Evolutionary conservation across 2,888 invertebrate genomes (phyloP).

Genomic region (Stegophylla sp.): DNA sequence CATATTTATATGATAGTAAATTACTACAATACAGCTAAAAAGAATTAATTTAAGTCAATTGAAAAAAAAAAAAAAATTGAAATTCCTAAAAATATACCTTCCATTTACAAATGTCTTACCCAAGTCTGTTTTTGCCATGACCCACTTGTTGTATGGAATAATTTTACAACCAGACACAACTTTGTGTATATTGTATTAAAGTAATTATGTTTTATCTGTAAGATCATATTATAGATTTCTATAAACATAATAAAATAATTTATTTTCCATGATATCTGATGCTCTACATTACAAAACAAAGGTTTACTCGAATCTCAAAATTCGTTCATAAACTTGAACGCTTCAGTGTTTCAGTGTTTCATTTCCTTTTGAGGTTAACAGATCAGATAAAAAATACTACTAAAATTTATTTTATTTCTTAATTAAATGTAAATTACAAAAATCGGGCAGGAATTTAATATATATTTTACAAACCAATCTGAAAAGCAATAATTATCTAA

Average conservation of each 20-base stretch:
- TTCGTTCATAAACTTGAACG: not conserved
- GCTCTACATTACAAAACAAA: not conserved
- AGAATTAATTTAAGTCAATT: too few species aligned
- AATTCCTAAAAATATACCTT: too few species aligned
- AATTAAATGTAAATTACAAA: not conserved
- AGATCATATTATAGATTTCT: slow-evolving; percentile 3
- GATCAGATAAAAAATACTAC: not conserved
- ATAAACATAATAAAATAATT: slow-evolving; percentile 4
- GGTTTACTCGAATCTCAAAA: not conserved
- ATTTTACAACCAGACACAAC: slow-evolving; percentile 22
- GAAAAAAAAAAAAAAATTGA: too few species aligned
- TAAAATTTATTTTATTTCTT: not conserved
- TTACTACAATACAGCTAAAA: too few species aligned
- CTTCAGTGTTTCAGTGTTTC: not conserved
- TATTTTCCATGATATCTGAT: not conserved
- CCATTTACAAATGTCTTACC: too few species aligned
- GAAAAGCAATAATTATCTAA: too few species aligned
- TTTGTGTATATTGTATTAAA: not conserved
- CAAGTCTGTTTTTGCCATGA: too few species aligned
- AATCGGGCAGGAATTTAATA: too few species aligned
- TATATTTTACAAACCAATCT: too few species aligned
- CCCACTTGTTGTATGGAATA: not conserved
- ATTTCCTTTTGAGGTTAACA: not conserved
- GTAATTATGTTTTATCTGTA: slow-evolving; percentile 11
- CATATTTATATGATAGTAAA: too few species aligned